Conservation (phyloP, 2,797 vertebrate species). For the Bucorvus abyssinicus region DNA sequence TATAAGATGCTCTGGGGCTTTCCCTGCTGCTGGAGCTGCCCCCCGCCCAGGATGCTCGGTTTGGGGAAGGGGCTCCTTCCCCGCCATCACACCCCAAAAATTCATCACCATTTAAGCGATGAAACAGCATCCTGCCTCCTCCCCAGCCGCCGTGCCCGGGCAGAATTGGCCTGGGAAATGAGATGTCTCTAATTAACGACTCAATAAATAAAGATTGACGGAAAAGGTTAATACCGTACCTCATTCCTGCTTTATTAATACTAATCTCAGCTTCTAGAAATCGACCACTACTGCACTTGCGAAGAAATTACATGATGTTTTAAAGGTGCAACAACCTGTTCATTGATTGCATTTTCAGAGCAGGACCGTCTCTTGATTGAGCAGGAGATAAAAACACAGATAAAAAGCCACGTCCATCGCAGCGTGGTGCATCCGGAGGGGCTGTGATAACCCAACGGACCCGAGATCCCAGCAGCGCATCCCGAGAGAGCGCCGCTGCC, state of each 20-base stretch:
- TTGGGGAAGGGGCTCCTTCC: neutral
- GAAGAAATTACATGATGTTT: neutral
- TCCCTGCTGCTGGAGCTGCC: neutral
- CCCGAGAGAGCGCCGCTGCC: rapidly evolving
- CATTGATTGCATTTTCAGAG: neutral
- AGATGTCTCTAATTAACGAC: conserved; percentile 67
- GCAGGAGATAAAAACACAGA: neutral
- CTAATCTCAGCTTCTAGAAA: neutral
- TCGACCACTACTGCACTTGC: neutral
- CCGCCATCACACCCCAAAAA: neutral
- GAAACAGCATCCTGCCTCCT: neutral
- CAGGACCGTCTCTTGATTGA: neutral
- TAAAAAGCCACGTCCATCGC: rapidly evolving
- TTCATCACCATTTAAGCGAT: conserved; percentile 2
- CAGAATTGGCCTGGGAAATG: conserved; percentile 57
- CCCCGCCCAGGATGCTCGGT: rapidly evolving
- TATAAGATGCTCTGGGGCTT: neutral
- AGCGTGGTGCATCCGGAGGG: rapidly evolving
- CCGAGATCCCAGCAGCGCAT: neutral
- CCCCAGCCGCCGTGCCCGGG: neutral
- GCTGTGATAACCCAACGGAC: rapidly evolving
- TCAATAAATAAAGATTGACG: conserved; percentile 67
- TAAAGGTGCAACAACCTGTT: neutral
- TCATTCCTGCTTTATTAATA: conserved; percentile 45
- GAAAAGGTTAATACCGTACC: conserved; percentile 27